phyloP scores from a whole-genome alignment of 1,140 invertebrate genomes.

The Leptestheria dahalacensis region DNA sequence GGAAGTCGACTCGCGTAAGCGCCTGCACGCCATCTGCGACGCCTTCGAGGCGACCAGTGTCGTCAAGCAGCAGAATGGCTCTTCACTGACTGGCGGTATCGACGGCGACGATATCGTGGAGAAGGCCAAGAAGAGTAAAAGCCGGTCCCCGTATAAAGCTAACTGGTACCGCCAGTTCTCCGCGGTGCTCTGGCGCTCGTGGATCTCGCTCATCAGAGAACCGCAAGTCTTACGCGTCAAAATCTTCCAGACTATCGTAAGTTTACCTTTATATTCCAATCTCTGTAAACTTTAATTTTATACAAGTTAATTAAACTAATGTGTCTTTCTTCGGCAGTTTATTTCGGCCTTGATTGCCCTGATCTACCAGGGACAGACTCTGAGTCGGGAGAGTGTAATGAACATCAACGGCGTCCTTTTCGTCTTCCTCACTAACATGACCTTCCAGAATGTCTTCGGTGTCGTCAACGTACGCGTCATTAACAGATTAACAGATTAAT shows the following conservation, averaged over 20 bases:
- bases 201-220: constrained; percentile 72
- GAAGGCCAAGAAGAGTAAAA: constrained; percentile 14
- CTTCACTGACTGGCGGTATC: background rate
- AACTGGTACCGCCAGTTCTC: constrained; percentile 75
- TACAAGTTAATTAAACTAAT: background rate
- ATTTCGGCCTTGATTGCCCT: constrained; percentile 70
- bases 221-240: constrained; percentile 76
- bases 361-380: constrained; percentile 70
- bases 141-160: constrained; percentile 59
- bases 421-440: constrained; percentile 82
- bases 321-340: constrained; percentile 45
- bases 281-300: background rate
- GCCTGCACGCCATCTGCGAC: constrained; percentile 57
- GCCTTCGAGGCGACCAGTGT: constrained; percentile 42
- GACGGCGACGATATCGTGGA: constrained; percentile 12
- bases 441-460: constrained; percentile 74
- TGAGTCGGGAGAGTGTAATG: constrained; percentile 72
- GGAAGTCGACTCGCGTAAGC: constrained; percentile 32
- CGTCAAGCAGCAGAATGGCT: constrained; percentile 7
- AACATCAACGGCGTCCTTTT: constrained; percentile 94
- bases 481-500: background rate
- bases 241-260: constrained; percentile 72
- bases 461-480: constrained; percentile 70
- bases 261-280: constrained; percentile 24
- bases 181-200: constrained; percentile 78